A percentile compares a stretch with the other conserved stretches of the same genome.
Conservation (phyloP, 2,113 vertebrate species). For the Eurypyga helias region DNA sequence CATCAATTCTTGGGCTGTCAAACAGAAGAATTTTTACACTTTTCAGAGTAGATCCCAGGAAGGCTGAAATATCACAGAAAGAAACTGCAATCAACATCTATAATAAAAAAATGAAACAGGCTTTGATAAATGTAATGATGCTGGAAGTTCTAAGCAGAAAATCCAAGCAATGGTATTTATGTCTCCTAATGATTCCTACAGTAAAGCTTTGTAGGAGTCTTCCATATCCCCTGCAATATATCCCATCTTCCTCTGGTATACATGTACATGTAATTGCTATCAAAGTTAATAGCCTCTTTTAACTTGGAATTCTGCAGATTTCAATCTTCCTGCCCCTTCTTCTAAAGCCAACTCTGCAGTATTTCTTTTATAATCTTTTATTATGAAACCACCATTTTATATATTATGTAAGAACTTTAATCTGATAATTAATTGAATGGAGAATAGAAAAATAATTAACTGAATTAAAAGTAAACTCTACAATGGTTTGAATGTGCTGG, state of each 20-base stretch:
- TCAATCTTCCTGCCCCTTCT: neutral
- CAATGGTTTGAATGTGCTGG: neutral
- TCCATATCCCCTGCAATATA: neutral
- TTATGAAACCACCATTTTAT: neutral
- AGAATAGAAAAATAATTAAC: slow-evolving; percentile 43
- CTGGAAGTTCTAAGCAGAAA: neutral
- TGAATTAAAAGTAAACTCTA: neutral
- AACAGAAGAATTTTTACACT: neutral
- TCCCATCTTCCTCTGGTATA: neutral
- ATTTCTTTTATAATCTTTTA: neutral
- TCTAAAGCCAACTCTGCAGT: neutral
- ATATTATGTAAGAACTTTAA: slow-evolving; percentile 1
- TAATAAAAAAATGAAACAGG: neutral
- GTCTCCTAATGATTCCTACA: neutral
- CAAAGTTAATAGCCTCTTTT: neutral
- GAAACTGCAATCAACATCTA: neutral
- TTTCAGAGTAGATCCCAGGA: neutral
- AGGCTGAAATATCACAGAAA: neutral
- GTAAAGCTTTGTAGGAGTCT: neutral
- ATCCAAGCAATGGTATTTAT: neutral
- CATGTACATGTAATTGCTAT: neutral
- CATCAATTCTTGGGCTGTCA: neutral
- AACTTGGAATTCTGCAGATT: slow-evolving; percentile 2
- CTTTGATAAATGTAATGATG: neutral
- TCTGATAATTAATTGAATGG: slow-evolving; percentile 20